Percentiles rank a stretch among this genome's conserved stretches.
Evolutionary conservation across 2,888 invertebrate genomes (phyloP).

Genomic region (Sphaerophoria taeniata): DNA sequence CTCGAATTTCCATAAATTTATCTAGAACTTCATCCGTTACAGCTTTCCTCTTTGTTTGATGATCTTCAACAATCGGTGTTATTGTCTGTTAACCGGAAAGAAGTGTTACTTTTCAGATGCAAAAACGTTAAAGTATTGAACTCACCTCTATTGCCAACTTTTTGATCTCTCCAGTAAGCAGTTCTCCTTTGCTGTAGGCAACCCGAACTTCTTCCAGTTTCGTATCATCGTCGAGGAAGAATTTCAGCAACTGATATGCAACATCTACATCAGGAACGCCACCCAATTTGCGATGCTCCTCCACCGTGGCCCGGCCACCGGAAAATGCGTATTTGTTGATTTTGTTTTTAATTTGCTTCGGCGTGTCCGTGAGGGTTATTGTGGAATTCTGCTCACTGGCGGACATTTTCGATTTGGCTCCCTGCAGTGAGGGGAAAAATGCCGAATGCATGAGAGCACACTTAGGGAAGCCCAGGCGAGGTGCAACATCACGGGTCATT

Average conservation of each 20-base stretch:
- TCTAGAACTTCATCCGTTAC: constrained; percentile 94
- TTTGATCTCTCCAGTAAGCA: constrained; percentile 98
- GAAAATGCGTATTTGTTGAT: constrained; percentile 99
- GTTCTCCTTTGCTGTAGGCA: constrained; percentile 86
- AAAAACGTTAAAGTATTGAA: not conserved
- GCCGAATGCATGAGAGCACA: constrained; percentile 93
- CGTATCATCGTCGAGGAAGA: constrained; percentile 97
- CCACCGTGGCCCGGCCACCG: constrained; percentile 96
- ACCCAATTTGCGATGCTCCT: constrained; percentile 94
- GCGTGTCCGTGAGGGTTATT: constrained; percentile 96
- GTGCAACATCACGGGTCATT: constrained; percentile 99
- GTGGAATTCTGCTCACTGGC: constrained; percentile 97
- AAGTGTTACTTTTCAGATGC: not conserved
- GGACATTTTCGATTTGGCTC: constrained; percentile 99
- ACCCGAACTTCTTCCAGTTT: constrained; percentile 88
- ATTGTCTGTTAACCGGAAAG: constrained; percentile 82
- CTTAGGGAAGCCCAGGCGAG: constrained; percentile 93
- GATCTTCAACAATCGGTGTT: constrained; percentile 90
- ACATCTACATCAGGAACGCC: constrained; percentile 99
- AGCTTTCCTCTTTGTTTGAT: constrained; percentile 90
- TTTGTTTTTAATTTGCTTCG: constrained; percentile 98
- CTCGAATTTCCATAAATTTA: constrained; percentile 93
- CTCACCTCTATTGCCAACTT: constrained; percentile 90
- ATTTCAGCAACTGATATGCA: constrained; percentile 95
- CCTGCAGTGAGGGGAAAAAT: constrained; percentile 97